Evolutionary conservation across 1,140 invertebrate genomes (phyloP), one percentile per base, ranked within the genome.

Genomic region (Dreissena polymorpha): DNA sequence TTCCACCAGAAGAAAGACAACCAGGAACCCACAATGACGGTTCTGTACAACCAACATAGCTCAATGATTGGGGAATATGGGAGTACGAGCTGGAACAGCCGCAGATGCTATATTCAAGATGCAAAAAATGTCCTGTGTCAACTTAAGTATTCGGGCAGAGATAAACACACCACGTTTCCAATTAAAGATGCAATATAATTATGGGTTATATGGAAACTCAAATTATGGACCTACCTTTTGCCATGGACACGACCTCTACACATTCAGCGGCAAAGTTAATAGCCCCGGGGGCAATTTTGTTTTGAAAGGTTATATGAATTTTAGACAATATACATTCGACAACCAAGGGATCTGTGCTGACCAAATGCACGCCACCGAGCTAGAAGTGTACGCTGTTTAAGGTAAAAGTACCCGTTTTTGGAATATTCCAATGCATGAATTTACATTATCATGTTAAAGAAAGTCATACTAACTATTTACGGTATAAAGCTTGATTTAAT

Each of bases 61-160:
- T 81, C 60, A 60, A 51, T 86, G 18, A 84, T 80, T 77, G 85
- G 85, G 18, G 85, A 81, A 6, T 86, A 84, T 67, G 81, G 75
- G 13, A 39, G 55, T 14, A 27, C 64, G 49, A 51, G 39, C 21
- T 85, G 83, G 83, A 68, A 63, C 39, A 18, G 8, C 12, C 51
- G 29, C 29, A 29, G 57, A 21, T 23, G n/a, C 12, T 78, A 78
- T 55, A 67, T 63, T 21, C 18, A 29, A 21, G 83, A 86, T 76
- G 53, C 49, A 8, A 81, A 75, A 14, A 71, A 81, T 18, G 84
- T 86, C 63, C 57, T 86, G 25, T 86, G 84, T 65, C 63, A 29
- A 0, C 49, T 83, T 27, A 10, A 27, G 14, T 79, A 10, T 25
- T 55, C 53, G 21, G 65, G 65, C 16, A 16, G 16, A 10, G 12